A percentile compares a stretch with the other conserved stretches of the same genome.
phyloP scores from a whole-genome alignment of 2,797 vertebrate genomes.

The Xerus rutilus region DNA sequence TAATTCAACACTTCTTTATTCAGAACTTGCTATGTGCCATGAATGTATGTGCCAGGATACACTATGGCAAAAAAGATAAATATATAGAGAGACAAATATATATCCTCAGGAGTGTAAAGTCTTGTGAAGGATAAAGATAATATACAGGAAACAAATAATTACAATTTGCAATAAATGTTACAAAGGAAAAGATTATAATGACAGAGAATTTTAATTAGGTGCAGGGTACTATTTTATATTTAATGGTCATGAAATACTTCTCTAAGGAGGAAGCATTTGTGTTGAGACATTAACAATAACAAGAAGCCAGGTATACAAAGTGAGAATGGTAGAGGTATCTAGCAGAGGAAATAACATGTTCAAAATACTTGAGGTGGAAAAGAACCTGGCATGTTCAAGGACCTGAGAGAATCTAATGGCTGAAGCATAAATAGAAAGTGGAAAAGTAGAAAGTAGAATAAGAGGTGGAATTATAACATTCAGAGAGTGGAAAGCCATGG shows the following conservation, averaged over 20 bases:
- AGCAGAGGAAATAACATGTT: neutral
- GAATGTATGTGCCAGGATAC: neutral
- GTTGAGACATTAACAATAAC: neutral
- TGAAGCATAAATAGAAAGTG: neutral
- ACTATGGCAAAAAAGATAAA: neutral
- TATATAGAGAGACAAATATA: too few relatives aligned
- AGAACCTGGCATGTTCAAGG: neutral
- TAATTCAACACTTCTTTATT: neutral
- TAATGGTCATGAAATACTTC: neutral
- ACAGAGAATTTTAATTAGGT: neutral
- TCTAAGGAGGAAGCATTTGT: neutral
- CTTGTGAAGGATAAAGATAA: neutral
- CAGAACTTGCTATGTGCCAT: neutral
- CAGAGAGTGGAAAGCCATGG: neutral
- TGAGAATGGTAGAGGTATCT: neutral
- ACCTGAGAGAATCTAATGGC: neutral
- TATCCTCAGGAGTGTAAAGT: neutral
- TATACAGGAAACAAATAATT: neutral
- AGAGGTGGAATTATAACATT: neutral
- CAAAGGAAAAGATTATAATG: neutral
- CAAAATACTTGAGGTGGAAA: constrained; percentile 22
- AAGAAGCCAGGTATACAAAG: neutral
- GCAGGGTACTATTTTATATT: neutral
- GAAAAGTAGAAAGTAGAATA: constrained; percentile 12
- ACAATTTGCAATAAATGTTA: neutral